Evolutionary conservation across 2,113 vertebrate species (phyloP), one percentile per base, ranked within the genome.

Genomic region (Catagonus wagneri): DNA sequence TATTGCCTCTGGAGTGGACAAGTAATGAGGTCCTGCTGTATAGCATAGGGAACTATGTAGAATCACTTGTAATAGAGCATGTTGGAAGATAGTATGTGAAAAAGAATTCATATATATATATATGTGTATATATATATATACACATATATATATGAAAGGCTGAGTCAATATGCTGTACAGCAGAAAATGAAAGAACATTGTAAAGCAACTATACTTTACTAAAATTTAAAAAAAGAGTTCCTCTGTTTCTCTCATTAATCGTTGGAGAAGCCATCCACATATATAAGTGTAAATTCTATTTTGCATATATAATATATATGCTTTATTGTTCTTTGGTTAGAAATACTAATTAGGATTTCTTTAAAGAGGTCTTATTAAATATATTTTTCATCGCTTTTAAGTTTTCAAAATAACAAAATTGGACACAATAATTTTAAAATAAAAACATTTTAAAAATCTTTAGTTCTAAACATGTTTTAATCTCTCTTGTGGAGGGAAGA

Each of bases 341-440:
- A 52, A 20, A 4, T 56, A 56, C 23, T 63, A n/a, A 79, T 89
- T 83, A 44, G 89, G 85, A 94, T 79, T 61, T 74, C 32, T 56
- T 84, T 34, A 89, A 74, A 68, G 22, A 58, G 3, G 5, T 86
- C 85, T 50, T 96, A 96, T 79, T 87, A 89, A 20, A 27, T 36
- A 7, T 68, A 71, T 5, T 65, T 97, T 96, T 27, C 36, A 63
- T 39, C 56, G 71, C 6, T 95, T 68, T 87, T 17, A 96, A 94
- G 1, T 2, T 89, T 96, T 54, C 61, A 93, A 36, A 29, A 69
- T n/a, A 65, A 79, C 96, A 91, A 94, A 60, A 17, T 1, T 93
- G 81, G 78, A 89, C 80, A 3, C 3, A 85, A 10, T 61, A 92
- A 93, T 96, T 60, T 96, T 89, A 92, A 92, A 95, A 63, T 84